Base-by-base conservation (phyloP, 1,140 invertebrate genomes). In the Calephelis virginiensis region DNA sequence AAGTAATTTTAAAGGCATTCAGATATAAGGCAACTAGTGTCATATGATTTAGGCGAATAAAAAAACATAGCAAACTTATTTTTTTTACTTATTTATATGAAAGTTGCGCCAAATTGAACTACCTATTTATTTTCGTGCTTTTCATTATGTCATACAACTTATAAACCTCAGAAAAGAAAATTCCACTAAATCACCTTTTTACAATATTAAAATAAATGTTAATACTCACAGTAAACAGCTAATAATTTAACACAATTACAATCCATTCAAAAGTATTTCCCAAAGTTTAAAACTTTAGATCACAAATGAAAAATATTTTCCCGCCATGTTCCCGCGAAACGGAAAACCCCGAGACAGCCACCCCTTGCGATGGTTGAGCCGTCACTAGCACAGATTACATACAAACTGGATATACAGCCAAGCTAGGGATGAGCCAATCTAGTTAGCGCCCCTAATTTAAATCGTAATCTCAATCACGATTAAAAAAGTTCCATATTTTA, bases 331-430 rank as follows among this genome's bases (percentile, higher is more conserved):
- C 64, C 68, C 69, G 69, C 66, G 12, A 64, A 40, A 40, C n/a
- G 38, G 14, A 13, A 50, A 7, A 28, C 7, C 5, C 14, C 14
- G 11, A 53, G 47, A 46, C 69, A 67, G 53, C 69, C 65, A 59
- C 62, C 62, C 48, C 40, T 40, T 9, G 46, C 38, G 37, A 67
- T 45, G 10, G 62, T 45, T 28, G 3, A 45, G 53, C 56, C 53
- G 56, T 45, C 38, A 71, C 64, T 72, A 63, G 56, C 37, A 53
- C 48, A 53, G 50, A 11, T 13, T 53, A 53, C 8, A 43, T 53
- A 14, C 8, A 53, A 50, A 14, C 14, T 56, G 11, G 5, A 11
- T 28, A 56, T 56, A 56, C 50, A 56, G 17, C 14, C 50, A 17
- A 14, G 14, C 14, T 10, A 56, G 50, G 17, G 17, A 56, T 17